Percentiles rank a stretch among this genome's conserved stretches.
These are phyloP conservation scores for Anorthoa munda DNA, from an alignment of 2,888 invertebrate genomes.

Conservation along the genomic window DNA sequence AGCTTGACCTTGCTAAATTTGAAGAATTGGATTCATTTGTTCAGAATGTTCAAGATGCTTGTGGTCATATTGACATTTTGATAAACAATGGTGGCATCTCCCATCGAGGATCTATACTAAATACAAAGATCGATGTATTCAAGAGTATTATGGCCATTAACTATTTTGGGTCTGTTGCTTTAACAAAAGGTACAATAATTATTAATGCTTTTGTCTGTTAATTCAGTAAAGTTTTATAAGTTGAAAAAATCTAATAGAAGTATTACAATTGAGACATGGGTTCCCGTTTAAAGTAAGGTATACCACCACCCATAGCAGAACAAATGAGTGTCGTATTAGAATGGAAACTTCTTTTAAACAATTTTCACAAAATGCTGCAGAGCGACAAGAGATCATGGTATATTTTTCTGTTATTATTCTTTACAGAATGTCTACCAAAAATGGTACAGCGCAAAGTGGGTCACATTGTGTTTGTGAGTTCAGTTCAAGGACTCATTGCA, in stretches of 20 bases:
- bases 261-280: neutral
- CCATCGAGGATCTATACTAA: constrained; percentile 93
- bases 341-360: neutral
- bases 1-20: constrained; percentile 94
- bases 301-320: neutral
- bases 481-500: constrained; percentile 97
- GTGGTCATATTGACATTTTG: constrained; percentile 96
- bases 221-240: too few relatives aligned
- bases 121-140: constrained; percentile 95
- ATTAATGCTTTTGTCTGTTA: neutral
- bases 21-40: constrained; percentile 92
- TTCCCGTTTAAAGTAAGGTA: neutral
- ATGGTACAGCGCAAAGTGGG: constrained; percentile 95
- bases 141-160: constrained; percentile 97
- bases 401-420: constrained; percentile 58
- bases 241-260: neutral
- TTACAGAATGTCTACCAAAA: constrained; percentile 94
- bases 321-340: neutral
- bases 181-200: constrained; percentile 95
- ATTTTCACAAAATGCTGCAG: neutral
- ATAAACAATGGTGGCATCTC: constrained; percentile 98
- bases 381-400: neutral
- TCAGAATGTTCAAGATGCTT: constrained; percentile 92
- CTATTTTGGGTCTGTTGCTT: constrained; percentile 97
- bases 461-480: constrained; percentile 97